Evolutionary conservation across 2,797 vertebrate genomes (phyloP).

Genomic region (Arremon brunneinucha): DNA sequence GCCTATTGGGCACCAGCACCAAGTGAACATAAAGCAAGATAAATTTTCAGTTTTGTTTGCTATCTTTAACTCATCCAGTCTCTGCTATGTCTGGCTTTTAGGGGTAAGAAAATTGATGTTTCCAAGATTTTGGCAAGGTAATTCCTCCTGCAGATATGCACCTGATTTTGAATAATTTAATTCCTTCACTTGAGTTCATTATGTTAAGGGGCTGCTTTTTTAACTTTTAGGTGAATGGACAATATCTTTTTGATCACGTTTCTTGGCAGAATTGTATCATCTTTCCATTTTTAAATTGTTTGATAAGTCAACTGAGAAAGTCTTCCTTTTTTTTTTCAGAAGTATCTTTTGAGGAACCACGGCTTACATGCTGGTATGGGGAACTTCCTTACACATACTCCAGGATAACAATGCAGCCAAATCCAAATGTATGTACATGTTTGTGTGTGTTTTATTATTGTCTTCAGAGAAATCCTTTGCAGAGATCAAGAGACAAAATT

Average conservation of each 20-base stretch:
- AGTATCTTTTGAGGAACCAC: slow-evolving; percentile 86
- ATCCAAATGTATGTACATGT: slow-evolving; percentile 80
- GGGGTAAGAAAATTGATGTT: background rate
- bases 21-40: background rate
- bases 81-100: background rate
- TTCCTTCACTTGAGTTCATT: background rate
- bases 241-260: background rate
- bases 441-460: background rate
- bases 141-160: background rate
- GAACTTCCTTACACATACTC: slow-evolving; percentile 93
- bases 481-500: background rate
- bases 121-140: background rate
- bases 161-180: background rate
- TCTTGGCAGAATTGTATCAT: background rate
- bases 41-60: background rate
- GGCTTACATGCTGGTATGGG: slow-evolving; percentile 94
- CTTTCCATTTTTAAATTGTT: background rate
- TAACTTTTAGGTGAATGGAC: background rate
- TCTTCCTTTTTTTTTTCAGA: slow-evolving; percentile 73
- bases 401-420: slow-evolving; percentile 85
- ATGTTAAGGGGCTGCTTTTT: background rate
- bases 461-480: background rate
- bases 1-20: background rate
- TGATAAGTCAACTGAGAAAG: background rate
- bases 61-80: background rate